A percentile compares a stretch with the other conserved stretches of the same genome.
phyloP scores from a whole-genome alignment of 2,888 invertebrate genomes.

The Brachyopa scutellaris region DNA sequence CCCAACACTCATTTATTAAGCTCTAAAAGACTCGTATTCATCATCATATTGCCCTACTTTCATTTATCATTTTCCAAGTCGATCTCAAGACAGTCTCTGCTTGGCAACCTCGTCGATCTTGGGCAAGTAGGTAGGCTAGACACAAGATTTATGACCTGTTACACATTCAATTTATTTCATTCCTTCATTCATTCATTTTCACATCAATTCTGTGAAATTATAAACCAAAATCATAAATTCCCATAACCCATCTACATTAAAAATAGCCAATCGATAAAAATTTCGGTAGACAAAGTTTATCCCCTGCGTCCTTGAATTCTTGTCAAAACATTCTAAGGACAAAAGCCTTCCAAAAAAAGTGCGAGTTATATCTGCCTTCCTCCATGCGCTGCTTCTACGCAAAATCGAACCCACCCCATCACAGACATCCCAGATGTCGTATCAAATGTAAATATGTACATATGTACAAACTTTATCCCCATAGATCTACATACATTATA shows the following conservation, averaged over 20 bases:
- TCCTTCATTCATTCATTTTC: neutral
- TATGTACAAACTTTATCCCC: conserved; percentile 3
- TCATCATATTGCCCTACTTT: too few species aligned
- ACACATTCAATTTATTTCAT: too few species aligned
- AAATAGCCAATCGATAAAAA: conserved; percentile 38
- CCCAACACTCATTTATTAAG: too few species aligned
- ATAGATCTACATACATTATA: too few species aligned
- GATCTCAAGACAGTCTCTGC: too few species aligned
- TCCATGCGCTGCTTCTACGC: conserved; percentile 46
- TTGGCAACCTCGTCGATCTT: too few species aligned
- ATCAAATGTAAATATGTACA: neutral
- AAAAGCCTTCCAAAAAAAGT: conserved; percentile 23
- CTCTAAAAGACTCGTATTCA: too few species aligned
- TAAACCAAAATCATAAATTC: neutral
- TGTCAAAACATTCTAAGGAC: conserved; percentile 14
- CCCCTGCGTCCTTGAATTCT: conserved; percentile 49
- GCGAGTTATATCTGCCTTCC: neutral
- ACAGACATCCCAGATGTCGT: neutral
- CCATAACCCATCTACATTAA: neutral
- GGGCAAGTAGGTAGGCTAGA: too few species aligned
- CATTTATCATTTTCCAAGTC: too few species aligned
- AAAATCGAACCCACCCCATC: conserved; percentile 37
- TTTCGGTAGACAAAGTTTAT: conserved; percentile 4
- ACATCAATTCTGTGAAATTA: neutral
- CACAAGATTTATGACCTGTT: too few species aligned